phyloP scores from a whole-genome alignment of 1,140 invertebrate species.

The Diorhabda elongata region DNA sequence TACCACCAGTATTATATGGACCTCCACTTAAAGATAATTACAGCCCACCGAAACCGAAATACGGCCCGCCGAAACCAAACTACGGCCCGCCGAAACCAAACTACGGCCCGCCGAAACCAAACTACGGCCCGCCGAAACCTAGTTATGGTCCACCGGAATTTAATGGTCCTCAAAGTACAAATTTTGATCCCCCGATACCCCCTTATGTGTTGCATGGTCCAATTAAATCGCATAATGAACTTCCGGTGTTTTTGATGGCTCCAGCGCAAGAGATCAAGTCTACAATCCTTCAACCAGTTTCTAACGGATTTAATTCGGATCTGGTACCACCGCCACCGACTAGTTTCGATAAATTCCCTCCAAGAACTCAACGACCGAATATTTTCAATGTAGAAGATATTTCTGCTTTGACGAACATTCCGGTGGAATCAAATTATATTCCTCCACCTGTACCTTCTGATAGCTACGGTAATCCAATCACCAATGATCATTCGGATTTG shows the following conservation, averaged over 20 bases:
- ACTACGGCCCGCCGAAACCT: slow-evolving; percentile 17
- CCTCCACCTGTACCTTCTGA: slow-evolving; percentile 21
- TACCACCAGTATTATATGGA: slow-evolving; percentile 33
- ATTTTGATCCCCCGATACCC: not conserved
- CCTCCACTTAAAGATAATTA: slow-evolving; percentile 34
- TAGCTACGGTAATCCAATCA: slow-evolving; percentile 34
- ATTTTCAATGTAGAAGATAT: too few species aligned
- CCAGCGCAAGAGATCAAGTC: slow-evolving; percentile 16
- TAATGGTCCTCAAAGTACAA: not conserved
- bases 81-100: not conserved
- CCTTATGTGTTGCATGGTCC: not conserved
- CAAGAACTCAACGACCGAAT: too few species aligned
- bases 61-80: slow-evolving; percentile 17
- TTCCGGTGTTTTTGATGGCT: slow-evolving; percentile 8
- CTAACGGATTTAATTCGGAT: slow-evolving; percentile 2
- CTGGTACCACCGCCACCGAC: not conserved
- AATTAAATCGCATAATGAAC: slow-evolving; percentile 15
- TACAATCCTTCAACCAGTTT: slow-evolving; percentile 15
- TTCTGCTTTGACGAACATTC: not conserved
- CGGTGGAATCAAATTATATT: not conserved
- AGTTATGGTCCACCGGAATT: slow-evolving; percentile 25
- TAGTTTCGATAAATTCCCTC: slow-evolving; percentile 3
- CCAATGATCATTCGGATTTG: slow-evolving; percentile 21
- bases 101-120: slow-evolving; percentile 11
- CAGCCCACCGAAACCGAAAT: slow-evolving; percentile 19